phyloP scores from a whole-genome alignment of 1,140 invertebrate species.

The Bacillus rossius region DNA sequence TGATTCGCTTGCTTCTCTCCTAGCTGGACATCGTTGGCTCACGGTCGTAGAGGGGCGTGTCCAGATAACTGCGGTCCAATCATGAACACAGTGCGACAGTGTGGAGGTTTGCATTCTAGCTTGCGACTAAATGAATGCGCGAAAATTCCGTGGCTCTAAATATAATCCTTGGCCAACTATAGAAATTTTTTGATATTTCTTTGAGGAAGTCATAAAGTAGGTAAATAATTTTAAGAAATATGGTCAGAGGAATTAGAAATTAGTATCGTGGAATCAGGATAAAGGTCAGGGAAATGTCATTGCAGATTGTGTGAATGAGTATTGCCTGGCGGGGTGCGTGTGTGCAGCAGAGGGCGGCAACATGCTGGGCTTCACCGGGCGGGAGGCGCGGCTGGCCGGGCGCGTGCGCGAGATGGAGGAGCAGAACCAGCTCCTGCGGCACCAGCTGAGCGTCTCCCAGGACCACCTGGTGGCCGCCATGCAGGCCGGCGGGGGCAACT shows the following conservation, averaged over 20 bases:
- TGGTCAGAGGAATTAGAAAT: not conserved
- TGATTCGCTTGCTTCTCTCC: too few relatives aligned
- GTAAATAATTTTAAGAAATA: not conserved
- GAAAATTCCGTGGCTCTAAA: too few relatives aligned
- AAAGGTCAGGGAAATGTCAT: not conserved
- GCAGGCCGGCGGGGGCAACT: slow-evolving; percentile 9
- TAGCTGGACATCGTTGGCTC: too few relatives aligned
- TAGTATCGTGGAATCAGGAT: not conserved
- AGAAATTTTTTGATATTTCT: too few relatives aligned
- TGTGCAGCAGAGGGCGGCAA: slow-evolving; percentile 30
- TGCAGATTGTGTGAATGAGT: not conserved
- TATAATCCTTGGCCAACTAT: too few relatives aligned
- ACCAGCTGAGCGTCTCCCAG: slow-evolving; percentile 47
- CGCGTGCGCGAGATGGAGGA: slow-evolving; percentile 48
- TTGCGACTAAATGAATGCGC: too few relatives aligned
- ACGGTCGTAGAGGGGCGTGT: too few relatives aligned
- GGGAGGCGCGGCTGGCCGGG: slow-evolving; percentile 45
- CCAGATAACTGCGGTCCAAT: too few relatives aligned
- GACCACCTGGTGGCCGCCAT: slow-evolving; percentile 46
- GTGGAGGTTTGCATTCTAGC: too few relatives aligned
- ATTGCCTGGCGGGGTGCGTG: not conserved
- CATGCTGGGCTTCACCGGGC: slow-evolving; percentile 41
- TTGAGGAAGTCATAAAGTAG: too few relatives aligned
- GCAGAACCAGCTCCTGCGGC: slow-evolving; percentile 45
- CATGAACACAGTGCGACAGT: too few relatives aligned